A percentile compares a stretch with the other conserved stretches of the same genome.
phyloP scores from a whole-genome alignment of 2,888 invertebrate genomes.

The Galerucella nymphaeae region DNA sequence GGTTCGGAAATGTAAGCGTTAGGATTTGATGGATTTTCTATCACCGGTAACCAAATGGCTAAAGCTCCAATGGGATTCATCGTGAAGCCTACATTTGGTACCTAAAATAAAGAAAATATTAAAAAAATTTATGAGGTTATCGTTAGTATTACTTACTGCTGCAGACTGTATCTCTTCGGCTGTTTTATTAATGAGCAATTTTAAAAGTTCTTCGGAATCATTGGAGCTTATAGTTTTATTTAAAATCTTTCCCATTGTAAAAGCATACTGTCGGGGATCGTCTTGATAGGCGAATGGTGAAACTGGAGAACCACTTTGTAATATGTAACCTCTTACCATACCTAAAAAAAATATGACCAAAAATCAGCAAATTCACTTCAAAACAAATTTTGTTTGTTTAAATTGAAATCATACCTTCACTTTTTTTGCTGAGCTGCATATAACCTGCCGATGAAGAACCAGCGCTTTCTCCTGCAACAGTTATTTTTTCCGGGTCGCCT shows the following conservation, averaged over 20 bases:
- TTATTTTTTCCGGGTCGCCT: constrained; percentile 29
- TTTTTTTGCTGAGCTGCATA: constrained; percentile 31
- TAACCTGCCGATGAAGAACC: constrained; percentile 36
- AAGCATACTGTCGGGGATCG: constrained; percentile 32
- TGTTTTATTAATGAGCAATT: constrained; percentile 22
- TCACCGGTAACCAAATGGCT: constrained; percentile 37
- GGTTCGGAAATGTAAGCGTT: constrained; percentile 29
- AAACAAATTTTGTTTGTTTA: not conserved
- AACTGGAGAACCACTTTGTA: constrained; percentile 39
- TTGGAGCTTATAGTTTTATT: constrained; percentile 27
- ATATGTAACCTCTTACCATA: constrained; percentile 31
- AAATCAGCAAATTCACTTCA: too few species aligned
- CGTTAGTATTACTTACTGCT: constrained; percentile 4
- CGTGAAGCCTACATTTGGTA: constrained; percentile 27
- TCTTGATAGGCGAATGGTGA: constrained; percentile 32
- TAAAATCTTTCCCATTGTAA: constrained; percentile 27
- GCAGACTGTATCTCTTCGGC: constrained; percentile 30
- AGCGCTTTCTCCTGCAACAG: constrained; percentile 37
- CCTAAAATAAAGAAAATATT: constrained; percentile 12
- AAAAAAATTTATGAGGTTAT: not conserved
- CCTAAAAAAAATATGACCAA: constrained; percentile 15
- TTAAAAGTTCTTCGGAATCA: constrained; percentile 28
- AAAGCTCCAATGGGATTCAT: constrained; percentile 30
- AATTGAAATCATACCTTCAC: constrained; percentile 24
- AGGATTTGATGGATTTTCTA: constrained; percentile 26